These are phyloP conservation scores for Penaeus indicus DNA, from an alignment of 1,140 invertebrate species.

Conservation along the genomic window DNA sequence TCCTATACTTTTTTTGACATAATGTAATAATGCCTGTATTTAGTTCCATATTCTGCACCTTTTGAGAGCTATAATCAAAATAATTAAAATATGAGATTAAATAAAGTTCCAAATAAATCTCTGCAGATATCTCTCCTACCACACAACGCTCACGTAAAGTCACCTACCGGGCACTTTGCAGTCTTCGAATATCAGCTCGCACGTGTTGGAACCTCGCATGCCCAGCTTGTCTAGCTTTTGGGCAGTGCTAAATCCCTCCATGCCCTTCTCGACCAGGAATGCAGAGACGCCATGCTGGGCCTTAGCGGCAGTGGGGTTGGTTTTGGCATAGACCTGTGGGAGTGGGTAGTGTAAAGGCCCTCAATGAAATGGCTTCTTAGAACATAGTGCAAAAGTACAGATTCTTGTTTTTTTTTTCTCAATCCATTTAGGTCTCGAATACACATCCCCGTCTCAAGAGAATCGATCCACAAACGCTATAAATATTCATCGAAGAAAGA, in stretches of 20 bases:
- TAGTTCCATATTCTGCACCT: too few relatives aligned
- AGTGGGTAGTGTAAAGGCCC: too few relatives aligned
- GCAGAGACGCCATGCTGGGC: slow-evolving; percentile 95
- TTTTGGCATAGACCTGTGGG: slow-evolving; percentile 92
- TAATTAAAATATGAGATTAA: too few relatives aligned
- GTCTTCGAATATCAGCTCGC: slow-evolving; percentile 96
- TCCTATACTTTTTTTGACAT: too few relatives aligned
- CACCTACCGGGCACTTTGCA: slow-evolving; percentile 84
- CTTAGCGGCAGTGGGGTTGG: slow-evolving; percentile 79
- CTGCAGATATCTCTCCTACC: background rate
- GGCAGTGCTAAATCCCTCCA: slow-evolving; percentile 88
- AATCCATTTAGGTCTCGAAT: background rate
- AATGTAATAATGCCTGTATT: too few relatives aligned
- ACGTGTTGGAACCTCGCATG: slow-evolving; percentile 97
- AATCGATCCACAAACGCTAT: too few relatives aligned
- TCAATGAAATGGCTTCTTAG: too few relatives aligned
- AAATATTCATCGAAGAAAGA: too few relatives aligned
- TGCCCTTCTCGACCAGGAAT: slow-evolving; percentile 93
- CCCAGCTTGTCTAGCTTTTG: slow-evolving; percentile 98
- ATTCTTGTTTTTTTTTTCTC: background rate
- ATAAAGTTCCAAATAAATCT: too few relatives aligned
- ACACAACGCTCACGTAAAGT: slow-evolving; percentile 34
- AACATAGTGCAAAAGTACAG: background rate
- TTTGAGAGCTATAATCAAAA: too few relatives aligned
- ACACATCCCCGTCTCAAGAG: too few relatives aligned